Conservation (phyloP, 2,888 invertebrate species). For the Caenorhabditis uteleia region DNA sequence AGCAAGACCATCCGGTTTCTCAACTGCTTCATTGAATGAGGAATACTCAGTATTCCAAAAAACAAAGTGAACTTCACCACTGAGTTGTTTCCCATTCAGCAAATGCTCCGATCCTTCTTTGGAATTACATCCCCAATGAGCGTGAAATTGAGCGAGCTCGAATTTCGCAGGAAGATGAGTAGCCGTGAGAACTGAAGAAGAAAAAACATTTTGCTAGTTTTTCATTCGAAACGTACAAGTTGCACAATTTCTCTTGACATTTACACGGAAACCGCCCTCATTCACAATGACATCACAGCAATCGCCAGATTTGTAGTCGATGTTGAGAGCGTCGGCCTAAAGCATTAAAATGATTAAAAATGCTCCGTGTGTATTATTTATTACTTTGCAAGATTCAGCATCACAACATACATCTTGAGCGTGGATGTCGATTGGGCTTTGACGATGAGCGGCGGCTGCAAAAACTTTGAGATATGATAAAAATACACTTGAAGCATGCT, state of each 20-base stretch:
- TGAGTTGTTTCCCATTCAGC: constrained; percentile 54
- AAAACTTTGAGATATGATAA: too few species aligned
- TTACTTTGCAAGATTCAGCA: constrained; percentile 37
- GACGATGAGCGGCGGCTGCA: constrained; percentile 35
- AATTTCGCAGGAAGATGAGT: constrained; percentile 43
- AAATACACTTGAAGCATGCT: too few species aligned
- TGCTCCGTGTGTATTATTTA: neutral
- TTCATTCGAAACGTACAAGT: constrained; percentile 39
- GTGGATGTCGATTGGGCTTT: constrained; percentile 51
- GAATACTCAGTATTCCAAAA: constrained; percentile 64
- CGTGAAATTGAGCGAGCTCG: constrained; percentile 65
- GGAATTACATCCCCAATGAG: constrained; percentile 62
- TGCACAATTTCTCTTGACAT: constrained; percentile 44
- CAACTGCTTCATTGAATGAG: constrained; percentile 54
- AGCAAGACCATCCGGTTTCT: constrained; percentile 61
- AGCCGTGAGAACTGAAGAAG: constrained; percentile 37
- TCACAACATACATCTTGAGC: constrained; percentile 39
- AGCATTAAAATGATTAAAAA: constrained; percentile 8
- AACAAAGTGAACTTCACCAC: constrained; percentile 65
- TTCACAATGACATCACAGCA: constrained; percentile 44
- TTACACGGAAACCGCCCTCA: constrained; percentile 51
- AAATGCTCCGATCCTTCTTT: constrained; percentile 63
- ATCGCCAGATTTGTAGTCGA: constrained; percentile 56
- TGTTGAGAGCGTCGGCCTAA: constrained; percentile 50
- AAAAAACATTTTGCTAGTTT: constrained; percentile 1